Conservation (phyloP, 2,888 invertebrate species). For the Sinohyriopsis cumingii region DNA sequence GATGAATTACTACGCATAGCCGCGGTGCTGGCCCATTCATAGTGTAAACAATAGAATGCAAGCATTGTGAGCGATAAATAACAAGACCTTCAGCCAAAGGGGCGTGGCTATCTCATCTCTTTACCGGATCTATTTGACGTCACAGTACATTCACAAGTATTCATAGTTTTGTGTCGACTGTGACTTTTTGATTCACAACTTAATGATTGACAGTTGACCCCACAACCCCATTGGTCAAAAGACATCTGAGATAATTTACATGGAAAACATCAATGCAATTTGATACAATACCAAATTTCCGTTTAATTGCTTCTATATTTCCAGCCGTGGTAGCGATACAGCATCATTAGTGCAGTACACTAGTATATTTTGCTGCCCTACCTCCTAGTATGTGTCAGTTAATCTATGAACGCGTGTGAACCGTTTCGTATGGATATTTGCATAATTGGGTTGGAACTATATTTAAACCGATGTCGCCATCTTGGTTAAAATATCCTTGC, state of each 20-base stretch:
- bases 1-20: not conserved
- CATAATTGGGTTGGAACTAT: conserved; percentile 51
- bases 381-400: no score
- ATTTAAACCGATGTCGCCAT: conserved; percentile 46
- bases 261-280: conserved; percentile 58
- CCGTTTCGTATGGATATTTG: conserved; percentile 21
- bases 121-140: conserved; percentile 36
- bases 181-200: conserved; percentile 38
- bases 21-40: conserved; percentile 6
- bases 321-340: no score
- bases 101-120: no score
- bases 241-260: conserved; percentile 52
- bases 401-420: no score
- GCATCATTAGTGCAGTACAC: no score
- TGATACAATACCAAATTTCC: not conserved
- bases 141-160: conserved; percentile 32
- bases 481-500: conserved; percentile 29
- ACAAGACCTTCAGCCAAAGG: no score
- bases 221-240: conserved; percentile 45
- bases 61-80: no score
- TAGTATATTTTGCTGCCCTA: no score
- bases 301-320: no score
- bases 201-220: conserved; percentile 47
- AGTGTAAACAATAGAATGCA: conserved; percentile 6
- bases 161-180: conserved; percentile 11